Conservation (phyloP, 1,140 invertebrate genomes). For the Ips nitidus region DNA sequence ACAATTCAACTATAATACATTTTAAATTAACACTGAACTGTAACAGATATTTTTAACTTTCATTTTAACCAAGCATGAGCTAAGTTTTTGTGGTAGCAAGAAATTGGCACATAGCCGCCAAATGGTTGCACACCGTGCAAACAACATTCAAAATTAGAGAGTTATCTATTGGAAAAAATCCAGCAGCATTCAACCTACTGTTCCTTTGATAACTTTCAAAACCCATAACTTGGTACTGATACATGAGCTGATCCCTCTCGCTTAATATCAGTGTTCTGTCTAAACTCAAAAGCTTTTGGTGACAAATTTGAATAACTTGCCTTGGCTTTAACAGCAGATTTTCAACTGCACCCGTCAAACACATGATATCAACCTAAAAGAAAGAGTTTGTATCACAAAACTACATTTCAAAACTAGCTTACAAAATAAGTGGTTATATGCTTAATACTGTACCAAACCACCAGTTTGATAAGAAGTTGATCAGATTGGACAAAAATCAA, state of each 20-base stretch:
- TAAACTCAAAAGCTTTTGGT: neutral
- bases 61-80: too few relatives aligned
- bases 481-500: neutral
- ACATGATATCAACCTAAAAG: conserved; percentile 8
- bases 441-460: neutral
- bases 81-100: too few relatives aligned
- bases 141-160: conserved; percentile 2
- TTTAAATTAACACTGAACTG: too few relatives aligned
- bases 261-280: conserved; percentile 3
- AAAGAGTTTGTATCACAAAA: neutral
- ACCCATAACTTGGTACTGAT: conserved; percentile 2
- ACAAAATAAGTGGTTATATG: neutral
- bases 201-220: neutral
- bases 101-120: neutral
- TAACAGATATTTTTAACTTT: too few relatives aligned
- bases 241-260: neutral
- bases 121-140: conserved; percentile 11
- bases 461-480: too few relatives aligned
- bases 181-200: neutral
- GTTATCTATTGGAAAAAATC: conserved; percentile 10
- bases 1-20: too few relatives aligned
- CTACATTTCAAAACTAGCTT: neutral
- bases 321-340: neutral
- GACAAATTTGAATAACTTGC: neutral
- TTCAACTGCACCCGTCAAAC: conserved; percentile 1